Percentiles rank a stretch among this genome's conserved stretches.
These are phyloP conservation scores for Bursaphelenchus mucronatus DNA, from an alignment of 1,140 invertebrate species.

Conservation along the genomic window DNA sequence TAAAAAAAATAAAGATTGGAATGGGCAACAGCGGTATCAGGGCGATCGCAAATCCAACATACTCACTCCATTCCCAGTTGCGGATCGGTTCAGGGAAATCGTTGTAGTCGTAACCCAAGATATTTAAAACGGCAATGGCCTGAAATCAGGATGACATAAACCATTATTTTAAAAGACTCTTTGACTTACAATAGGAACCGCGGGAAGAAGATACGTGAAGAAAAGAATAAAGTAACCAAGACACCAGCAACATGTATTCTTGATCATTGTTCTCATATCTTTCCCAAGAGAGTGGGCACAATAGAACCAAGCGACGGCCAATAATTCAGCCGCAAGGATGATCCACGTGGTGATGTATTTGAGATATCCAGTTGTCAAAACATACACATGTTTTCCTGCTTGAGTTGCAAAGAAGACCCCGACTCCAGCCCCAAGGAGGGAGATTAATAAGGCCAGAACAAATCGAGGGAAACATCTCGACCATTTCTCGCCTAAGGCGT, in stretches of 20 bases:
- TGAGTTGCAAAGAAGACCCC: slow-evolving; percentile 57
- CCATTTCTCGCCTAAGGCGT: slow-evolving; percentile 52
- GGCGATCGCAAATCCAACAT: slow-evolving; percentile 50
- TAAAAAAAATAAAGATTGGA: slow-evolving; percentile 46
- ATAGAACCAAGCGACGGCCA: slow-evolving; percentile 59
- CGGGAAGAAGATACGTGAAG: slow-evolving; percentile 53
- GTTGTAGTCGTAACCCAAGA: slow-evolving; percentile 48
- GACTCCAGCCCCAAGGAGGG: slow-evolving; percentile 36
- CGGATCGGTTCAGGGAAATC: slow-evolving; percentile 48
- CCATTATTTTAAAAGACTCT: not conserved
- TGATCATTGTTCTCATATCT: slow-evolving; percentile 53
- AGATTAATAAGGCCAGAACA: slow-evolving; percentile 48
- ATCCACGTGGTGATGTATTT: slow-evolving; percentile 54
- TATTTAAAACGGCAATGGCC: slow-evolving; percentile 54
- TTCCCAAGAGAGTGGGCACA: slow-evolving; percentile 56
- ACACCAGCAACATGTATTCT: slow-evolving; percentile 51
- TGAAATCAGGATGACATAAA: slow-evolving; percentile 24
- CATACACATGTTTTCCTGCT: slow-evolving; percentile 56
- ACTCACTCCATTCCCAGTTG: slow-evolving; percentile 51
- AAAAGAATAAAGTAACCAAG: slow-evolving; percentile 52
- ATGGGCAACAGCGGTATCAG: slow-evolving; percentile 55
- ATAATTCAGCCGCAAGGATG: slow-evolving; percentile 53
- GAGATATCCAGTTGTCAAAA: slow-evolving; percentile 53
- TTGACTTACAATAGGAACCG: slow-evolving; percentile 49
- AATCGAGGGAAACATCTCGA: slow-evolving; percentile 54